Percentiles rank a stretch among this genome's conserved stretches.
Evolutionary conservation across 2,888 invertebrate species (phyloP).

Genomic region (Drosophila vallismaia): DNA sequence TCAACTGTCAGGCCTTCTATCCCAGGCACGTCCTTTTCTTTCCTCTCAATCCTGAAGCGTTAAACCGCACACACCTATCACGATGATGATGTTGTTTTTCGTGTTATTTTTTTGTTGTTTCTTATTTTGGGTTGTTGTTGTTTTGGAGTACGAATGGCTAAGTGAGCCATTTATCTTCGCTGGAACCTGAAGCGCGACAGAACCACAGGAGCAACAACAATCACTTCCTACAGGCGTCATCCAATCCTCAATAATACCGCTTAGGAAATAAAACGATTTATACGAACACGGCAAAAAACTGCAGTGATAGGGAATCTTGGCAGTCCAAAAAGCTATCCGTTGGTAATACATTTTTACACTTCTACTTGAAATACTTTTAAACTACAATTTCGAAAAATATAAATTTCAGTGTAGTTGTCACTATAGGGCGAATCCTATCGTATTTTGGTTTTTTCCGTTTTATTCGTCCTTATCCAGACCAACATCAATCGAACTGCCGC

Average conservation of each 20-base stretch:
- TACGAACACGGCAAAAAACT: constrained; percentile 70
- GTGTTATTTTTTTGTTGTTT: constrained; percentile 36
- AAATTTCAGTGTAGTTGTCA: constrained; percentile 16
- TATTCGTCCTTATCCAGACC: constrained; percentile 66
- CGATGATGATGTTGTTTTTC: constrained; percentile 41
- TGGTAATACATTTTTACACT: too few species aligned
- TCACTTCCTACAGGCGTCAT: constrained; percentile 71
- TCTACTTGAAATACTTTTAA: too few species aligned
- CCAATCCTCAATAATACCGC: constrained; percentile 73
- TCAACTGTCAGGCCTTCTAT: constrained; percentile 46
- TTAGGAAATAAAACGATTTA: constrained; percentile 79
- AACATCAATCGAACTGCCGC: constrained; percentile 70
- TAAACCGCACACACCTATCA: constrained; percentile 79
- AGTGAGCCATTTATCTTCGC: constrained; percentile 84
- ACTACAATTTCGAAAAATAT: too few species aligned
- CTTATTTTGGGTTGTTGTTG: constrained; percentile 33
- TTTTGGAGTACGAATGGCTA: constrained; percentile 62
- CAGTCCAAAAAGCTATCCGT: too few species aligned
- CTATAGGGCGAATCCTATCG: constrained; percentile 44
- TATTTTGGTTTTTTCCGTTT: constrained; percentile 34
- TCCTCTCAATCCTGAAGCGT: constrained; percentile 57
- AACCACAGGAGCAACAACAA: constrained; percentile 41
- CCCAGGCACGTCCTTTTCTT: constrained; percentile 57
- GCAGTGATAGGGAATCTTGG: neutral
- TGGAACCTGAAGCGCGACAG: constrained; percentile 78